These are phyloP conservation scores for Elegia similella DNA, from an alignment of 2,888 invertebrate species.

Conservation along the genomic window DNA sequence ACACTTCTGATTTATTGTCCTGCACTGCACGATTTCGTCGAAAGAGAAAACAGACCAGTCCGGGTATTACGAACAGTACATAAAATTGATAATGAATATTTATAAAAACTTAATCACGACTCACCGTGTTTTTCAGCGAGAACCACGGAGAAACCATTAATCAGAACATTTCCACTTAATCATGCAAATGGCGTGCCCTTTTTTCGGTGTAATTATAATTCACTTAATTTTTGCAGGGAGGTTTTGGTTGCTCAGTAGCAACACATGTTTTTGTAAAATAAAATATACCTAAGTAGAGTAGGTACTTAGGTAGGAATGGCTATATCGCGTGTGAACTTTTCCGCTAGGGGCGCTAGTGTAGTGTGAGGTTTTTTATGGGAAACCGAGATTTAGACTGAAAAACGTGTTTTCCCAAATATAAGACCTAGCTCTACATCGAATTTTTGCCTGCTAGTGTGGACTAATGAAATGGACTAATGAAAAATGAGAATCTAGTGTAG, in stretches of 20 bases:
- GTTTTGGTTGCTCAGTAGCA: constrained; percentile 8
- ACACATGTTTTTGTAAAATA: not conserved
- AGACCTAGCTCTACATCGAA: too few relatives aligned
- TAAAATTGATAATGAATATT: constrained; percentile 79
- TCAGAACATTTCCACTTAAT: constrained; percentile 73
- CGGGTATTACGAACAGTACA: constrained; percentile 70
- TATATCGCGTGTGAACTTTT: not conserved
- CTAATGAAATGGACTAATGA: too few relatives aligned
- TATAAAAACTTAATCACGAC: constrained; percentile 76
- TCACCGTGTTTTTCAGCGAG: constrained; percentile 62
- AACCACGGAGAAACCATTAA: constrained; percentile 67
- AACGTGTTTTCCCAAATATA: too few relatives aligned
- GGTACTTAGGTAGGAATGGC: too few relatives aligned
- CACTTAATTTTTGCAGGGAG: constrained; percentile 38
- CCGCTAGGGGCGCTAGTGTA: too few relatives aligned
- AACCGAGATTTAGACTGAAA: too few relatives aligned
- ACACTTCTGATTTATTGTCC: constrained; percentile 81
- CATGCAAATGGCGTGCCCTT: constrained; percentile 56
- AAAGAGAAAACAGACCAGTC: constrained; percentile 81
- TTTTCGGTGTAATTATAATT: constrained; percentile 54
- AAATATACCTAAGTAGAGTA: too few relatives aligned
- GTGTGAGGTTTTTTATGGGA: too few relatives aligned
- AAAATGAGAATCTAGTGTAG: too few relatives aligned
- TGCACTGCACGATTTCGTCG: constrained; percentile 75
- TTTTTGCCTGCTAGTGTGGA: too few relatives aligned